Evolutionary conservation across 1,140 invertebrate genomes (phyloP), one percentile per base, ranked within the genome.

Genomic region (Halyomorpha halys): DNA sequence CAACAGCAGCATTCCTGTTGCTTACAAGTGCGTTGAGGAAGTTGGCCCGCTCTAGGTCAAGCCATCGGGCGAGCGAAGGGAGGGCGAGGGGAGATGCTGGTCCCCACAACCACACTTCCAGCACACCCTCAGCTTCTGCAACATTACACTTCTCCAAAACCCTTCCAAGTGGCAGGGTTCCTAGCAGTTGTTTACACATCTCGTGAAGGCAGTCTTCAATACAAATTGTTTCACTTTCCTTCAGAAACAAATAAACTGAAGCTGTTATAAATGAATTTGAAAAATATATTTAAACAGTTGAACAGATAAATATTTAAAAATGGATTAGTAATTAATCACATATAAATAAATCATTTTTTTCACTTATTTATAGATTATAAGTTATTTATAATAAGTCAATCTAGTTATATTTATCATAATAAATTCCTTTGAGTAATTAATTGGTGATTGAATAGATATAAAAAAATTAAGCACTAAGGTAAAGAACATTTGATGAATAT

Each of bases 71-170:
- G 15, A 59, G 39, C 5, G 62, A 45, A 5, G 65, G 44, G 2
- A 68, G 66, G 5, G 67, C 80, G 15, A 56, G 23, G 53, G 53
- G 53, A 1, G 89, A 87, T 14, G 86, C 80, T 1, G 89, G 90
- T 3, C 89, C 90, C 88, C 89, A 94, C 2, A 94, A 75, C 65
- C 86, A 86, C 70, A 88, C 89, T 71, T 92, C 89, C 27, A 92
- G 72, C 0, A 91, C 80, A 0, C 86, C 83, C 74, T 91, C 91
- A 0, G 71, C 74, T 63, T 73, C 70, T 15, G 69, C 65, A 21
- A 77, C 56, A 3, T 5, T 21, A 39, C 59, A 59, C 23, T 44
- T 44, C 23, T 44, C 30, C 18, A 65, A 23, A 11, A 65, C 56
- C 30, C 53, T 59, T 27, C n/a, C 65, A 18, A 53, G 30, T 9